Evolutionary conservation across 2,888 invertebrate genomes (phyloP).

Genomic region (Platycheirus albimanus): DNA sequence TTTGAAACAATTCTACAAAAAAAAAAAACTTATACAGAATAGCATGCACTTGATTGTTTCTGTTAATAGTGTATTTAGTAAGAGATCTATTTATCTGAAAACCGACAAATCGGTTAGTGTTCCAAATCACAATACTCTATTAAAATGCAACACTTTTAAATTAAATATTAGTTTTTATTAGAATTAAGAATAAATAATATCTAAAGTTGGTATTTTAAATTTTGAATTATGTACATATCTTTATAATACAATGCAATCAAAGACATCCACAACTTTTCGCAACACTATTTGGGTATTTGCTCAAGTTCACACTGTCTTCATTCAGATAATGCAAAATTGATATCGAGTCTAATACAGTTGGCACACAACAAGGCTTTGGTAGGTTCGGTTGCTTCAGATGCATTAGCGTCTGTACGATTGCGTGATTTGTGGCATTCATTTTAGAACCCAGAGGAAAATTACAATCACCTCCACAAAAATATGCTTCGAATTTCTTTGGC

Average conservation of each 20-base stretch:
- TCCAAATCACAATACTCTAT: too few relatives aligned
- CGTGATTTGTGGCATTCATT: constrained; percentile 98
- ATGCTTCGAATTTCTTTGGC: constrained; percentile 96
- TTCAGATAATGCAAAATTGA: constrained; percentile 95
- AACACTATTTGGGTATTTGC: constrained; percentile 97
- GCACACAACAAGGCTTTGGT: constrained; percentile 96
- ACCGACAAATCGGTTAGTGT: too few relatives aligned
- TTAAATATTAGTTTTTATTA: too few relatives aligned
- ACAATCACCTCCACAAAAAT: constrained; percentile 96
- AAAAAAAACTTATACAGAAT: too few relatives aligned
- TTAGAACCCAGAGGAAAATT: constrained; percentile 95
- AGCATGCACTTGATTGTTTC: too few relatives aligned
- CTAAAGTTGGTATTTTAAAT: too few relatives aligned
- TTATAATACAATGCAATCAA: constrained; percentile 83
- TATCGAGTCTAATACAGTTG: constrained; percentile 92
- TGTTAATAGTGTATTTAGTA: too few relatives aligned
- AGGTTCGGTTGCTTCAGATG: constrained; percentile 92
- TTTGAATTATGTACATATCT: neutral
- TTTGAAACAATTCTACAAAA: too few relatives aligned
- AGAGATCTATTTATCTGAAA: too few relatives aligned
- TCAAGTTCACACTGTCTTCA: constrained; percentile 94
- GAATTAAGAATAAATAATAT: too few relatives aligned
- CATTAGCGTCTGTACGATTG: constrained; percentile 95
- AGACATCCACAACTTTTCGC: constrained; percentile 98
- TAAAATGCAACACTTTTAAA: too few relatives aligned